Percentiles rank a stretch among this genome's conserved stretches.
phyloP scores from a whole-genome alignment of 1,140 invertebrate species.

The Aphaenogaster ashmeadi region DNA sequence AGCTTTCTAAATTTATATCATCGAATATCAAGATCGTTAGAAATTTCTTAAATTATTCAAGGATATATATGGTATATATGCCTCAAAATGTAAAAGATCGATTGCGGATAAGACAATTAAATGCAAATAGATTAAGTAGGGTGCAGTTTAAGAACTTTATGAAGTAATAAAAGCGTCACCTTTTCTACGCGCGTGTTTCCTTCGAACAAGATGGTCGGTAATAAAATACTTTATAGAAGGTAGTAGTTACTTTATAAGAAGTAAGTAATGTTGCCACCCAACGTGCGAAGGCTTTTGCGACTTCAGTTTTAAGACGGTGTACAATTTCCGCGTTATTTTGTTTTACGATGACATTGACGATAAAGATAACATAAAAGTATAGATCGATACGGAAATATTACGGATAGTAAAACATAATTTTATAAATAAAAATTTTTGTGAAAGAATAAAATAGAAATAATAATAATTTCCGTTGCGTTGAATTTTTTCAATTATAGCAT shows the following conservation, averaged over 20 bases:
- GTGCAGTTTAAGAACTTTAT: conserved; percentile 21
- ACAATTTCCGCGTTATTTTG: conserved; percentile 46
- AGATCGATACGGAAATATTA: background rate
- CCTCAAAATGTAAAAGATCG: background rate
- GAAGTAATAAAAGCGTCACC: conserved; percentile 24
- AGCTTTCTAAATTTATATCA: background rate
- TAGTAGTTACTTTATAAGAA: conserved; percentile 34
- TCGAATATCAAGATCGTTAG: background rate
- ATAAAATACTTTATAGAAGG: conserved; percentile 53
- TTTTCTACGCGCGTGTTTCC: conserved; percentile 18
- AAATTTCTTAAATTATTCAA: background rate
- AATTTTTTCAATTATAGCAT: background rate
- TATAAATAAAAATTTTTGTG: background rate
- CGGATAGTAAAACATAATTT: background rate
- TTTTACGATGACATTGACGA: conserved; percentile 57
- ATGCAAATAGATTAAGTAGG: conserved; percentile 22
- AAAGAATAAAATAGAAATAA: background rate
- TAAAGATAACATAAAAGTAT: conserved; percentile 39
- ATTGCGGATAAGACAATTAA: conserved; percentile 17
- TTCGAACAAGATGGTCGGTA: conserved; percentile 16
- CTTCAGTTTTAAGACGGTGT: conserved; percentile 51
- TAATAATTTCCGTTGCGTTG: background rate
- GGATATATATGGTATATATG: background rate
- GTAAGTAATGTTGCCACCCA: conserved; percentile 30
- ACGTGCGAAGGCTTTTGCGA: conserved; percentile 24